Evolutionary conservation across 2,797 vertebrate genomes (phyloP), one percentile per base, ranked within the genome.

Genomic region (Aulostomus chinensis): DNA sequence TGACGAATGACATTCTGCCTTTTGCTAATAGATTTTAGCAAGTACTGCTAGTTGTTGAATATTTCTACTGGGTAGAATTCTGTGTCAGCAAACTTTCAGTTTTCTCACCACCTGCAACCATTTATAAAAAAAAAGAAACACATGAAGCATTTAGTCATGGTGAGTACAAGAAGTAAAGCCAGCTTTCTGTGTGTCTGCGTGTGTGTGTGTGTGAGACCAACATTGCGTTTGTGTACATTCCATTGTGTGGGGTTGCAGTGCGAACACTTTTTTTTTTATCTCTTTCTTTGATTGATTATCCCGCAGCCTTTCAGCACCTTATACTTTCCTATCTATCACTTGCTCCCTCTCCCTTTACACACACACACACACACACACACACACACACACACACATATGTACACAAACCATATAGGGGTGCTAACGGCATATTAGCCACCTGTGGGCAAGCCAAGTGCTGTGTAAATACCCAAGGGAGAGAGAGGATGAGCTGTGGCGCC

Each of bases 401-500:
- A 73, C 62, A 81, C 65, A 75, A 42, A 32, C 45, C 56, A 63
- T 58, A 68, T 32, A 55, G 25, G 46, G 42, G 64, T 51, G 65
- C 74, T 61, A 78, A 70, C 49, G 16, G 73, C 78, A 78, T 78
- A 83, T 87, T 85, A 81, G 80, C 78, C 87, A 87, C 83, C 83
- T 87, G 87, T 85, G 81, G 84, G 72, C 71, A 57, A 81, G 58
- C 67, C 65, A 76, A 87, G 77, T 53, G 54, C 70, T 81, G 78
- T 81, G 78, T 77, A 84, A 88, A 88, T 83, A 86, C 67, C 74
- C 59, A 54, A 31, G 57, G 77, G 58, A 68, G 49, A 52, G 58
- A 65, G 52, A 58, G 68, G 77, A 80, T 80, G 81, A 85, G 74
- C 80, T 17, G 36, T 64, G 71, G 69, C 39, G 47, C 78, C 71